A percentile compares a stretch with the other conserved stretches of the same genome.
Conservation (phyloP, 2,888 invertebrate genomes). For the Zaprionus bogoriensis region DNA sequence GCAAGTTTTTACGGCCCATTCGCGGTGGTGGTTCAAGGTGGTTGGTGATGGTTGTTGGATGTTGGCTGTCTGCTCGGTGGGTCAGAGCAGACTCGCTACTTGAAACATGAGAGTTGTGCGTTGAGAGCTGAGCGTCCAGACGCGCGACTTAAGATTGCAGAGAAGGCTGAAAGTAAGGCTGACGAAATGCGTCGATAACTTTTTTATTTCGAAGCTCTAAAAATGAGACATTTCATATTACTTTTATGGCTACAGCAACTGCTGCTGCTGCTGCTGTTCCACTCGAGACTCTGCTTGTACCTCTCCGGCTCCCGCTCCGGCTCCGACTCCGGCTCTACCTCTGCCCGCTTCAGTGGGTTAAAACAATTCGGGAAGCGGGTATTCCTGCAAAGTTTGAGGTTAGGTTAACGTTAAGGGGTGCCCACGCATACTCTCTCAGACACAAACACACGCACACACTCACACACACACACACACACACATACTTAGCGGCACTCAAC, state of each 20-base stretch:
- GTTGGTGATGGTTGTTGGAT: neutral
- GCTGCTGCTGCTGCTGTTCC: conserved; percentile 33
- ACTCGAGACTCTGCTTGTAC: conserved; percentile 1
- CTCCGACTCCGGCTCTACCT: neutral
- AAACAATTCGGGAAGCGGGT: conserved; percentile 66
- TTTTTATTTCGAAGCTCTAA: conserved; percentile 78
- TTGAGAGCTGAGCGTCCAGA: neutral
- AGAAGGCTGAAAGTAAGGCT: conserved; percentile 28
- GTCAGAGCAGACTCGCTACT: neutral
- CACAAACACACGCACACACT: neutral
- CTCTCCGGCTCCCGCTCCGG: neutral
- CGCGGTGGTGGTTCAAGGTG: neutral
- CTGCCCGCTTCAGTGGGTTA: conserved; percentile 60
- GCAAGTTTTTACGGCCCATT: neutral
- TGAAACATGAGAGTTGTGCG: neutral
- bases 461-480: conserved; percentile 3
- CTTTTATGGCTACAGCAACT: conserved; percentile 76
- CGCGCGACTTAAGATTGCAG: conserved; percentile 25
- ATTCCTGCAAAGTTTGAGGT: conserved; percentile 55
- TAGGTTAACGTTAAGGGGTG: conserved; percentile 61
- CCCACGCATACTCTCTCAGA: conserved; percentile 15
- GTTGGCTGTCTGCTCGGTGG: neutral
- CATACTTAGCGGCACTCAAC: conserved; percentile 76
- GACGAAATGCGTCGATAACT: conserved; percentile 74
- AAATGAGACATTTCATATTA: conserved; percentile 78